Evolutionary conservation across 2,797 vertebrate species (phyloP), one percentile per base, ranked within the genome.

Genomic region (Siniperca scherzeri): DNA sequence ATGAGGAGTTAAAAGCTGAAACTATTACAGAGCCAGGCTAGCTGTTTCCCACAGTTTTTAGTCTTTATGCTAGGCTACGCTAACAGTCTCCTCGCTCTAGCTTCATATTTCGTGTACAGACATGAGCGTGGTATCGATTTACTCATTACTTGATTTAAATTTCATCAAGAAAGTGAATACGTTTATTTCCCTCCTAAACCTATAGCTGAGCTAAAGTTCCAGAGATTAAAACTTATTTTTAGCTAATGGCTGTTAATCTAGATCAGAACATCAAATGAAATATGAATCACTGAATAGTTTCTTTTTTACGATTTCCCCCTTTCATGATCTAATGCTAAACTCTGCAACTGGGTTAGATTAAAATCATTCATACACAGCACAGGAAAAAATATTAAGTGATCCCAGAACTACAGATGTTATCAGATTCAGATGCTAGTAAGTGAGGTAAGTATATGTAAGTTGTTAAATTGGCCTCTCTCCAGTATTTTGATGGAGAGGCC

Each of bases 251-350:
- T 19, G 46, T 38, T 22, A 25, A 46, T 60, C 40, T 6, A 55
- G 36, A 78, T 60, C 4, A 82, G 33, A 68, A 27, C 33, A 65
- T 38, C 44, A 44, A 16, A 19, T 42, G 42, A 56, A 72, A 67
- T 30, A 56, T 38, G 76, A 25, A 61, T 48, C 19, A 77, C 16
- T 76, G 55, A 78, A 38, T 38, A 30, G 21, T 61, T 57, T 70
- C 60, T 80, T 60, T 66, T 66, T 55, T 40, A 33, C 50, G 27
- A n/a, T 59, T 50, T 38, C 13, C 22, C 11, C 30, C 16, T 13
- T 56, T 65, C 11, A 68, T 70, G 68, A 79, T 76, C 81, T 62
- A 52, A 82, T 87, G 60, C 77, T 42, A 72, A 46, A 68, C 55
- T 25, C n/a, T 68, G 33, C 64, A 74, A 70, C 56, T 79, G 50